A percentile compares a stretch with the other conserved stretches of the same genome.
These are phyloP conservation scores for Macropodus opercularis DNA, from an alignment of 2,797 vertebrate species.

Conservation along the genomic window DNA sequence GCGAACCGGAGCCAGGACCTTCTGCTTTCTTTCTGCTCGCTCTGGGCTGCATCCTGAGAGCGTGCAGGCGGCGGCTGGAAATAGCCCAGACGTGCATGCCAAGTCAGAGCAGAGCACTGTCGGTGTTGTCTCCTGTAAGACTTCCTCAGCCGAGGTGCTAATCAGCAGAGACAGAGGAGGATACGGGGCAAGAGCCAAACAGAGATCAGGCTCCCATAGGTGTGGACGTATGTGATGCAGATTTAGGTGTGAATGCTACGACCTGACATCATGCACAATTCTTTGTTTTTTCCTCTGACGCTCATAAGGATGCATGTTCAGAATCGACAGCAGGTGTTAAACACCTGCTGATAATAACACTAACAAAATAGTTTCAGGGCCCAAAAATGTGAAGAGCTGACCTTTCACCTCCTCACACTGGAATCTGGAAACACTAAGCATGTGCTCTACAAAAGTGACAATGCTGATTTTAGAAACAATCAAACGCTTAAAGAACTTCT, in stretches of 20 bases:
- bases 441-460: not conserved
- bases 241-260: constrained; percentile 20
- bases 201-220: constrained; percentile 51
- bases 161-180: constrained; percentile 65
- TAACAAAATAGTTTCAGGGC: no score
- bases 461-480: constrained; percentile 8
- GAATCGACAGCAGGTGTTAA: no score
- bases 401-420: not conserved
- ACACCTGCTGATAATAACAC: no score
- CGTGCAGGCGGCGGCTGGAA: constrained; percentile 55
- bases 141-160: constrained; percentile 57
- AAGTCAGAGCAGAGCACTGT: constrained; percentile 35
- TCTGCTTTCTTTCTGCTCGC: constrained; percentile 58
- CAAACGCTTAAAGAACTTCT: not conserved
- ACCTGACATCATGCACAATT: no score
- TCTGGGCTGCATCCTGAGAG: constrained; percentile 55
- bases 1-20: constrained; percentile 41
- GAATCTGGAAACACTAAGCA: constrained; percentile 1
- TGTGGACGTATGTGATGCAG: constrained; percentile 17
- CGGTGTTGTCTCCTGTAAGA: constrained; percentile 50
- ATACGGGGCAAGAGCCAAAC: constrained; percentile 57
- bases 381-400: not conserved
- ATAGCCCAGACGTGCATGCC: constrained; percentile 67
- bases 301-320: no score
- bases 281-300: no score